Evolutionary conservation across 2,113 vertebrate genomes (phyloP).

Genomic region (Rhinoptilus africanus): DNA sequence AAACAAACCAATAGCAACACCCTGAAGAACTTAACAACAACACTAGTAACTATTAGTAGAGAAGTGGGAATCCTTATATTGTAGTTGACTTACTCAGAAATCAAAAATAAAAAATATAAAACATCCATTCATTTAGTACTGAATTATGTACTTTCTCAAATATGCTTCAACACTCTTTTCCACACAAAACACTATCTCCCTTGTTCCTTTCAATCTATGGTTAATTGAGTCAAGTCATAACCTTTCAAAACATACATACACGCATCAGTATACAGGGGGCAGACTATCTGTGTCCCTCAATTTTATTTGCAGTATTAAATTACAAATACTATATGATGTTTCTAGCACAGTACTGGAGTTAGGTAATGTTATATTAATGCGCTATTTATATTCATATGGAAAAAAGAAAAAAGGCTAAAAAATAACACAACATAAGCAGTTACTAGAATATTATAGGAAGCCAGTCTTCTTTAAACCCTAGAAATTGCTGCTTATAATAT

Average conservation of each 20-base stretch:
- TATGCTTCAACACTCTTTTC: background rate
- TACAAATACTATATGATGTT: background rate
- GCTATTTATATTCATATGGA: background rate
- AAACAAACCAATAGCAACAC: background rate
- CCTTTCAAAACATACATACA: background rate
- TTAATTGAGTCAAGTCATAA: background rate
- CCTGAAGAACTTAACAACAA: background rate
- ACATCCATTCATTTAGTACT: background rate
- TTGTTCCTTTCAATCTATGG: background rate
- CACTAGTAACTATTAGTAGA: background rate
- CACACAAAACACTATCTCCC: background rate
- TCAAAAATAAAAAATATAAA: background rate
- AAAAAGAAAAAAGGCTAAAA: background rate
- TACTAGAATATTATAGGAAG: background rate
- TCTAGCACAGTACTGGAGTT: background rate
- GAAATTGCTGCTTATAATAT: background rate
- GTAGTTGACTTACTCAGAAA: background rate
- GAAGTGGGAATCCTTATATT: background rate
- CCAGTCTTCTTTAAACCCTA: background rate
- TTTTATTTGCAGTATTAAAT: background rate
- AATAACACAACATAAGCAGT: background rate
- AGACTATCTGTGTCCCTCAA: background rate
- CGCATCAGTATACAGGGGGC: background rate
- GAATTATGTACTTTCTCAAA: background rate
- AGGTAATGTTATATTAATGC: background rate